Evolutionary conservation across 2,888 invertebrate species (phyloP).

Genomic region (Cyclophora punctaria): DNA sequence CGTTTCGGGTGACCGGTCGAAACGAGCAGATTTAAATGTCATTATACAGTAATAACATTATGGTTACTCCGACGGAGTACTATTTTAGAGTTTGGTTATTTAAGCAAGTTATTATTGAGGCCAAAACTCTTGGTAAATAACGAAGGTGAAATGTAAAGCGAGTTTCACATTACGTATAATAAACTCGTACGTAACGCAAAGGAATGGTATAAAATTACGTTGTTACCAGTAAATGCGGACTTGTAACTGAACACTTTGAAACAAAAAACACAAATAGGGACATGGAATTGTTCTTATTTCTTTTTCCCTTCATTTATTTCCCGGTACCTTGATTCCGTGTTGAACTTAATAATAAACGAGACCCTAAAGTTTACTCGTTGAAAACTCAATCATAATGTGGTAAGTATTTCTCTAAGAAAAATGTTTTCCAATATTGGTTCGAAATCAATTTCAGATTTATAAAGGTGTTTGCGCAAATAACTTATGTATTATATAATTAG

Average conservation of each 20-base stretch:
- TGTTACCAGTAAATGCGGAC: slow-evolving; percentile 16
- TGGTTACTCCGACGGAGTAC: too few relatives aligned
- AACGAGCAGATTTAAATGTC: too few relatives aligned
- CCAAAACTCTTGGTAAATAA: too few relatives aligned
- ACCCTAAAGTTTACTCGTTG: slow-evolving; percentile 20
- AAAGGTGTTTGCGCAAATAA: too few relatives aligned
- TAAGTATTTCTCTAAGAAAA: too few relatives aligned
- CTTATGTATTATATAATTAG: too few relatives aligned
- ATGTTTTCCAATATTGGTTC: too few relatives aligned
- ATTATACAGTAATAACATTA: too few relatives aligned
- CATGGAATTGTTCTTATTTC: slow-evolving; percentile 19
- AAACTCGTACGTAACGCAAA: slow-evolving; percentile 13
- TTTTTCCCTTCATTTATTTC: slow-evolving; percentile 23
- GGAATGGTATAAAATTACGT: slow-evolving; percentile 18
- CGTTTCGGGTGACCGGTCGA: too few relatives aligned
- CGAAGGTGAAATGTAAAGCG: slow-evolving; percentile 12
- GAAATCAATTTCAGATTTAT: too few relatives aligned
- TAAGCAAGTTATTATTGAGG: too few relatives aligned
- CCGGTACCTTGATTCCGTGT: slow-evolving; percentile 8
- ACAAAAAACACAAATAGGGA: slow-evolving; percentile 19
- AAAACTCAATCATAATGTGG: slow-evolving; percentile 20
- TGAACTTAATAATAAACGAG: slow-evolving; percentile 30
- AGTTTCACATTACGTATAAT: slow-evolving; percentile 11
- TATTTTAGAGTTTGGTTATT: too few relatives aligned
- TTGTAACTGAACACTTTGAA: slow-evolving; percentile 14